These are phyloP conservation scores for Gambelia wislizenii DNA, from an alignment of 2,797 vertebrate genomes.

Conservation along the genomic window DNA sequence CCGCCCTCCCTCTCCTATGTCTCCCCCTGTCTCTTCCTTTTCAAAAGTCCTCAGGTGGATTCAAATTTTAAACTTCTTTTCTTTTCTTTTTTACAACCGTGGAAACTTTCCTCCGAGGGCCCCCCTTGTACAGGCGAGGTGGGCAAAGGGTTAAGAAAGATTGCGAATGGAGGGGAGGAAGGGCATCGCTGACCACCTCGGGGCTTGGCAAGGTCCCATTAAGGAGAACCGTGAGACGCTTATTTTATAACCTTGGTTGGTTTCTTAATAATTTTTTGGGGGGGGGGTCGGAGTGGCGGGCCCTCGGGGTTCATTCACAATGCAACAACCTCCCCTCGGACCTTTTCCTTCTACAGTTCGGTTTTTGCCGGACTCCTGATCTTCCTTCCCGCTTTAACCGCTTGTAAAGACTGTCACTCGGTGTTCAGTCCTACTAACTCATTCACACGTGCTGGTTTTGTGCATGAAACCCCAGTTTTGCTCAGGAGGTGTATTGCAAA, in stretches of 20 bases:
- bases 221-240: slow-evolving; percentile 1
- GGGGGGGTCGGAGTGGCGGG: background rate
- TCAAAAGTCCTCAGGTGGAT: background rate
- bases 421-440: background rate
- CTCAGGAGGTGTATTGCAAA: background rate
- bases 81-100: too few relatives aligned
- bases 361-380: background rate
- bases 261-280: background rate
- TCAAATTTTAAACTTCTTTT: background rate
- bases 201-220: background rate
- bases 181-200: background rate
- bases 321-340: background rate
- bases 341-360: rapidly evolving
- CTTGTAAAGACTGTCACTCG: slow-evolving; percentile 13
- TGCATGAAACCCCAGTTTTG: background rate
- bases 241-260: too few relatives aligned
- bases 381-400: background rate
- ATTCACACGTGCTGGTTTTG: background rate
- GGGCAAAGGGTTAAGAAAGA: background rate
- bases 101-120: slow-evolving; percentile 7
- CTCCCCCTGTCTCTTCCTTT: slow-evolving; percentile 20
- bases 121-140: background rate
- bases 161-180: background rate
- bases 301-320: too few relatives aligned
- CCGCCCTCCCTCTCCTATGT: too few relatives aligned